Evolutionary conservation across 2,797 vertebrate species (phyloP).

Genomic region (Intellagama lesueurii): DNA sequence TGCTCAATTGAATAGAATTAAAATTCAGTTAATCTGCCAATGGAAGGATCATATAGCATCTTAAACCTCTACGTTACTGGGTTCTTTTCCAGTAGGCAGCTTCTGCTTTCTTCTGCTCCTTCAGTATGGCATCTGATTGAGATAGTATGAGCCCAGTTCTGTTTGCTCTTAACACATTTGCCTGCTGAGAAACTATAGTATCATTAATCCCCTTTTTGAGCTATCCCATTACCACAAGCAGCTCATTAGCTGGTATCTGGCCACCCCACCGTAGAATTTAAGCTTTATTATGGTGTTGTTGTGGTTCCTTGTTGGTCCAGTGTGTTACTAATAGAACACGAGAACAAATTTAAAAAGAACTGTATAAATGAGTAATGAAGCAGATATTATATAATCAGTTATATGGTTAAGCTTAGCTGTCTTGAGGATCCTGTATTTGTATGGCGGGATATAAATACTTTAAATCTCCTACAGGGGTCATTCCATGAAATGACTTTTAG

Average conservation of each 20-base stretch:
- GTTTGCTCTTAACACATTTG: background rate
- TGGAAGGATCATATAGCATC: background rate
- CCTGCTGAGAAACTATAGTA: background rate
- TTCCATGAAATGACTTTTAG: background rate
- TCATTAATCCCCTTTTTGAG: background rate
- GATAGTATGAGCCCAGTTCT: background rate
- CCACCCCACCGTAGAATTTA: background rate
- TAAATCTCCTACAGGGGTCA: background rate
- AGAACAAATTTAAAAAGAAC: background rate
- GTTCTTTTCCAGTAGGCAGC: background rate
- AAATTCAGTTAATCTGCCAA: background rate
- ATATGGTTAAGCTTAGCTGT: background rate
- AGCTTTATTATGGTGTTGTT: background rate
- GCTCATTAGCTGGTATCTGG: background rate
- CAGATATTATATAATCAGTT: background rate
- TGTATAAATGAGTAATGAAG: constrained; percentile 10
- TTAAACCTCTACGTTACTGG: background rate
- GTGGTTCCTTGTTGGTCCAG: background rate
- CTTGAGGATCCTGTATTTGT: background rate
- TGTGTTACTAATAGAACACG: background rate
- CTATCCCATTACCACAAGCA: background rate
- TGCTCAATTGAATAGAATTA: background rate
- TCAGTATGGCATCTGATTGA: background rate
- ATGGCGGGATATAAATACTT: background rate
- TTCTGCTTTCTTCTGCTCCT: background rate